Percentiles rank a stretch among this genome's conserved stretches.
phyloP scores from a whole-genome alignment of 2,888 invertebrate species.

The Lampropteryx suffumata region DNA sequence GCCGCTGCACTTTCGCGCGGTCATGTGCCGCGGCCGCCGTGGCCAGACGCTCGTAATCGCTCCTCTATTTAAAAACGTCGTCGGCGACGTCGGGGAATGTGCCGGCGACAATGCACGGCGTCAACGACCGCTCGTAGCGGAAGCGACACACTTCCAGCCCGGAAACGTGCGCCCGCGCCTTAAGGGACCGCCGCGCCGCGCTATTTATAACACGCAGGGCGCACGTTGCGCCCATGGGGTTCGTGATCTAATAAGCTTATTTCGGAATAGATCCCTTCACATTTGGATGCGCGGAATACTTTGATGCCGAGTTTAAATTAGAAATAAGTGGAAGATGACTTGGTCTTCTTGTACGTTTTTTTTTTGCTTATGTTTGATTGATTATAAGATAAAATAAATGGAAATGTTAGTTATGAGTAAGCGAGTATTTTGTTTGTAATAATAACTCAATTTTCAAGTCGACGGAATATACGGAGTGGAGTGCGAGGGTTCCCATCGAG shows the following conservation, averaged over 20 bases:
- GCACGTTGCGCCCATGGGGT: slow-evolving; percentile 51
- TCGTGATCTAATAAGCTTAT: slow-evolving; percentile 66
- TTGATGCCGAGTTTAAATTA: slow-evolving; percentile 8
- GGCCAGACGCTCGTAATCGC: slow-evolving; percentile 77
- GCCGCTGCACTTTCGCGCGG: slow-evolving; percentile 80
- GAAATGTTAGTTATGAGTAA: too few relatives aligned
- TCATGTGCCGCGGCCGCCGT: slow-evolving; percentile 73
- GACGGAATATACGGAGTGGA: slow-evolving; percentile 17
- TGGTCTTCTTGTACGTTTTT: too few relatives aligned
- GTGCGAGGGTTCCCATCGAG: slow-evolving; percentile 47
- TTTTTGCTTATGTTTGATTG: too few relatives aligned
- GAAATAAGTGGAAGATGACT: slow-evolving; percentile 7
- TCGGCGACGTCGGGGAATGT: slow-evolving; percentile 75
- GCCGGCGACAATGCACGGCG: slow-evolving; percentile 74
- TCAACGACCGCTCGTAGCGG: slow-evolving; percentile 80
- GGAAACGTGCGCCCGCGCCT: slow-evolving; percentile 79
- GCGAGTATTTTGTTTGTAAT: slow-evolving; percentile 22
- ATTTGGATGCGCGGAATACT: slow-evolving; percentile 11
- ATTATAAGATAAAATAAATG: too few relatives aligned
- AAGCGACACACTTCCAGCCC: slow-evolving; percentile 82
- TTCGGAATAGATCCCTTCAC: slow-evolving; percentile 52
- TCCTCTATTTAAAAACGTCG: slow-evolving; percentile 80
- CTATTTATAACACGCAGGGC: slow-evolving; percentile 73
- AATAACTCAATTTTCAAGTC: slow-evolving; percentile 43
- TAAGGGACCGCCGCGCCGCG: slow-evolving; percentile 73